Evolutionary conservation across 2,113 vertebrate genomes (phyloP).

Genomic region (Carassius gibelio): DNA sequence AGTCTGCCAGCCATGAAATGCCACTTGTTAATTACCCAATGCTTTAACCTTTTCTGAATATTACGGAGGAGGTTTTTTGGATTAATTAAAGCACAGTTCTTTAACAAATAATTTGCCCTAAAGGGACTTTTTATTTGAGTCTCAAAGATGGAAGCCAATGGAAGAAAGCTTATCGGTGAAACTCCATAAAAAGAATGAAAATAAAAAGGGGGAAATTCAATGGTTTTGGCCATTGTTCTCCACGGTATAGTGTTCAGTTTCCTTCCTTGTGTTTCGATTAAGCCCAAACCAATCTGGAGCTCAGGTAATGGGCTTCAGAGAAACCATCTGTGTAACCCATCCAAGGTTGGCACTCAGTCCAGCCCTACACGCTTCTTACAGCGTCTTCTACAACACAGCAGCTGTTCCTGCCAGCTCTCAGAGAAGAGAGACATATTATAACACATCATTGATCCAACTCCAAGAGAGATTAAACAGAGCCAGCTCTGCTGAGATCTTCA

Average conservation of each 20-base stretch:
- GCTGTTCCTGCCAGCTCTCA: neutral
- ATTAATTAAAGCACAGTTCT: neutral
- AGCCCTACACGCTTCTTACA: neutral
- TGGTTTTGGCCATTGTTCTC: neutral
- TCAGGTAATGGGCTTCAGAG: neutral
- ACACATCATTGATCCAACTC: neutral
- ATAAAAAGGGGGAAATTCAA: neutral
- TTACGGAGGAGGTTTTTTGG: neutral
- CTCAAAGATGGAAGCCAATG: neutral
- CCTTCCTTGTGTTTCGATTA: neutral
- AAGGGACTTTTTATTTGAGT: neutral
- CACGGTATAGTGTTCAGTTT: neutral
- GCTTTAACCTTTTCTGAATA: neutral
- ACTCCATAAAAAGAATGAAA: neutral
- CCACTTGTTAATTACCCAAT: neutral
- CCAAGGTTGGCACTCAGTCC: neutral
- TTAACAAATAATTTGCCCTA: neutral
- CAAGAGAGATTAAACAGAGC: neutral
- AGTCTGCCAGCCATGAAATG: neutral
- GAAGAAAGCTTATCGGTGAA: neutral
- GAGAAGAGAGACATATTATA: neutral
- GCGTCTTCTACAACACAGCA: neutral
- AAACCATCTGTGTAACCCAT: neutral
- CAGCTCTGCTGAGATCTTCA: neutral
- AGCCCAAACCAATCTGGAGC: conserved; percentile 6